These are phyloP conservation scores for Cordylochernes scorpioides DNA, from an alignment of 2,888 invertebrate genomes.

Conservation along the genomic window DNA sequence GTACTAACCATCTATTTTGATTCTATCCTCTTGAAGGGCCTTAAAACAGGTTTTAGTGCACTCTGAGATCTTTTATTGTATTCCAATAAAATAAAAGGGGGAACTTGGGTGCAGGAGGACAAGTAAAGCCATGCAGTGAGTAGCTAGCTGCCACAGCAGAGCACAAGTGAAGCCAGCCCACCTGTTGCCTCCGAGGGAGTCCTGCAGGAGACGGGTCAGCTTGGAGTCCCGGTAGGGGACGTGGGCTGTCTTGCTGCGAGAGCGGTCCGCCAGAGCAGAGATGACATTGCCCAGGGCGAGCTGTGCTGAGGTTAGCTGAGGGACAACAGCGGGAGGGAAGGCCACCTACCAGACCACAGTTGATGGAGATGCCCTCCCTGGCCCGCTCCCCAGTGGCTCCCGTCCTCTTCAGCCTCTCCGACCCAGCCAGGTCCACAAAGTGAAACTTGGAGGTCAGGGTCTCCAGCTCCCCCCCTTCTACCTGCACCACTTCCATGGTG, in stretches of 20 bases:
- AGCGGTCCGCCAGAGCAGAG: slow-evolving; percentile 76
- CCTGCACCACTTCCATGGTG: no score
- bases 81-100: no score
- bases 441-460: slow-evolving; percentile 90
- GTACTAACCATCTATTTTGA: no score
- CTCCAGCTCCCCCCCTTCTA: slow-evolving; percentile 61
- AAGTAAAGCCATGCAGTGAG: no score
- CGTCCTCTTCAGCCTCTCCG: slow-evolving; percentile 81
- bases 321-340: neutral
- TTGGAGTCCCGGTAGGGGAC: slow-evolving; percentile 95
- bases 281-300: slow-evolving; percentile 92
- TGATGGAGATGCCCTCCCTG: slow-evolving; percentile 89
- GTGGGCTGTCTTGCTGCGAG: slow-evolving; percentile 59
- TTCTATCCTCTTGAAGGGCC: no score
- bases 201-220: slow-evolving; percentile 75
- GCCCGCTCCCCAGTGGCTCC: slow-evolving; percentile 91
- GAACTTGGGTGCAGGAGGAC: no score
- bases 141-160: no score
- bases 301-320: slow-evolving; percentile 2
- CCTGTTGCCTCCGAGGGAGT: slow-evolving; percentile 65
- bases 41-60: no score
- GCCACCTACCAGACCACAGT: slow-evolving; percentile 54
- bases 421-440: slow-evolving; percentile 94
- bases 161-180: no score
- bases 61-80: no score